Evolutionary conservation across 2,113 vertebrate species (phyloP), one percentile per base, ranked within the genome.

Genomic region (Corapipo altera): DNA sequence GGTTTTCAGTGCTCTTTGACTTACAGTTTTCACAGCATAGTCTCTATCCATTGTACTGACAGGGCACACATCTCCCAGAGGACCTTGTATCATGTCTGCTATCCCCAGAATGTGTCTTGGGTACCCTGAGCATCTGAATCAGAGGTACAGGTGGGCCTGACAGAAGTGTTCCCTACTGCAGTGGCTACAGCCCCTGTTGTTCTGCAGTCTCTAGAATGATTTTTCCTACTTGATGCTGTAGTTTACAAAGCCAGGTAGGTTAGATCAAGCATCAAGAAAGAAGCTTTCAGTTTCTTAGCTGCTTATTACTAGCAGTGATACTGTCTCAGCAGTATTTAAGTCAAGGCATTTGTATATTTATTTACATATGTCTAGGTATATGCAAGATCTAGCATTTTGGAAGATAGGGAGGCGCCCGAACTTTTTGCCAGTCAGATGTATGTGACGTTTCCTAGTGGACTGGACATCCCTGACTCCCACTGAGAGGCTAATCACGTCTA

Each of bases 21-120:
- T 86, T 76, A 15, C 15, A 9, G 18, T 74, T 85, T 67, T 78
- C 32, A 28, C 37, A 1, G 0, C 0, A 0, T 19, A 66, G 51
- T 66, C 57, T 93, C 22, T 81, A 28, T 61, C 52, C 14, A 6
- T 23, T 35, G 19, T 41, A 30, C 23, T 72, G 71, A 30, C 6
- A 67, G 52, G 39, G 14, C 37, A 39, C 26, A 15, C 13, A 4
- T 49, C 24, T 84, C 43, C 74, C 26, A 23, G 15, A 54, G 55
- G 75, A 14, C 17, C 6, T 35, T 49, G 9, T 78, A 22, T 74
- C n/a, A 1, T 43, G 12, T 8, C 30, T 2, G 2, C 71, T 43
- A 0, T 39, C 13, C 33, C 8, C 18, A 9, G 13, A 58, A 5
- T 4, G 2, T 17, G n/a, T 77, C 55, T 66, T 23, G 11, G 39